These are phyloP conservation scores for Trachurus trachurus DNA, from an alignment of 2,797 vertebrate genomes.

Conservation along the genomic window DNA sequence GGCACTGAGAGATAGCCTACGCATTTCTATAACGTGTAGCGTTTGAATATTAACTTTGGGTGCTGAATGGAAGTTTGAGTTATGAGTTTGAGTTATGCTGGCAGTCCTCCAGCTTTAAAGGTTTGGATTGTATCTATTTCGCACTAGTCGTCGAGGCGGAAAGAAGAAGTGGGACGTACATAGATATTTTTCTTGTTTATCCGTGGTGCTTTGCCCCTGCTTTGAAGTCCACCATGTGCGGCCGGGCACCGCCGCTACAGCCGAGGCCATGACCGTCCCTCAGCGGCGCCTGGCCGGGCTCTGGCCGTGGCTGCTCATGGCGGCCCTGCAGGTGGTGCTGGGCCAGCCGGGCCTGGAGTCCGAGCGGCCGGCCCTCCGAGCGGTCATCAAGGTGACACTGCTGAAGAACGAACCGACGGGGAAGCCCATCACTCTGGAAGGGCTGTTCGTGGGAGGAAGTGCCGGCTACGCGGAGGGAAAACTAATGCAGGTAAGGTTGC, in stretches of 20 bases:
- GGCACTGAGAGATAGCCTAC: slow-evolving; percentile 13
- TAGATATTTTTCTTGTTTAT: slow-evolving; percentile 11
- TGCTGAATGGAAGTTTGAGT: slow-evolving; percentile 64
- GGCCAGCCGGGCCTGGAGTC: slow-evolving; percentile 90
- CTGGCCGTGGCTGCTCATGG: slow-evolving; percentile 95
- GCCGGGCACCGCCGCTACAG: slow-evolving; percentile 92
- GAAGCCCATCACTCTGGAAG: slow-evolving; percentile 91
- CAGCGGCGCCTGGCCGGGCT: slow-evolving; percentile 92
- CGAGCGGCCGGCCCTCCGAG: slow-evolving; percentile 90
- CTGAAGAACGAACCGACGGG: slow-evolving; percentile 90
- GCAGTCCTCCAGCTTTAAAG: slow-evolving; percentile 51
- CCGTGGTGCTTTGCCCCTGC: slow-evolving; percentile 71
- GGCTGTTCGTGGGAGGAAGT: slow-evolving; percentile 92
- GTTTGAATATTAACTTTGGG: slow-evolving; percentile 54
- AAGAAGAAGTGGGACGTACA: slow-evolving; percentile 36
- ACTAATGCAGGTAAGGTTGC: slow-evolving; percentile 92
- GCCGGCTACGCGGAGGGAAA: slow-evolving; percentile 93
- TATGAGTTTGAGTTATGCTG: slow-evolving; percentile 52
- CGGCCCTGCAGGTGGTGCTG: slow-evolving; percentile 92
- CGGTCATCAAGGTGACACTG: slow-evolving; percentile 93
- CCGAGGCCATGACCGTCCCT: slow-evolving; percentile 95
- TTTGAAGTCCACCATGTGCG: slow-evolving; percentile 93
- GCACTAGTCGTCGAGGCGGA: slow-evolving; percentile 29
- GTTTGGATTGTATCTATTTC: slow-evolving; percentile 57
- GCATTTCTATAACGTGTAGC: slow-evolving; percentile 10